Evolutionary conservation across 2,113 vertebrate species (phyloP), one percentile per base, ranked within the genome.

Genomic region (Irena cyanogastra): DNA sequence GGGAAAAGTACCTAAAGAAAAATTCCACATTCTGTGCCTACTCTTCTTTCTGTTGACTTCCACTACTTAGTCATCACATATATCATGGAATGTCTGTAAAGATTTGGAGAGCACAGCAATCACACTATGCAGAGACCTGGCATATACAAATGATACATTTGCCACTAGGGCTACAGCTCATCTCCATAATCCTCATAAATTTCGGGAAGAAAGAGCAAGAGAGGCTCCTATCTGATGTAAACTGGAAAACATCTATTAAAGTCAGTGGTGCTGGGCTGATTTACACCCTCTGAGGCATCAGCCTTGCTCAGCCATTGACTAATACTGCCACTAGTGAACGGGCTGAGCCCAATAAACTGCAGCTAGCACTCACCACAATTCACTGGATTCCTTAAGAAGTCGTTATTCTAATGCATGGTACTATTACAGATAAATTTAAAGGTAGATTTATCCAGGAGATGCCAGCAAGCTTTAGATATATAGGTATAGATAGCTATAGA

Each of bases 151-250:
- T 96, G 96, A 98, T 95, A 84, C 85, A 97, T 97, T 97, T 97
- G 80, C 89, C 30, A 42, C 75, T 57, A 78, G 56, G 87, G 89
- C 80, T 94, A 92, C 81, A 96, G 69, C 79, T 97, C 83, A 94
- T 97, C 95, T 97, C 94, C 95, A 97, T 97, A 98, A 96, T 95
- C 49, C 96, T 87, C 95, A 97, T 96, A 97, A 97, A 95, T 97
- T 93, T 91, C 39, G 79, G 69, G 83, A 94, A 95, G 72, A 97
- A 95, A 94, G 90, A 96, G 88, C 65, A 89, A 90, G 79, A 96
- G 74, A 84, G 52, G 49, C 16, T 81, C 53, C 85, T 44, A 78
- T 54, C 39, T 83, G 66, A 93, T 71, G 65, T 78, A 88, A 94
- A 96, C 63, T 94, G 83, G 82, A 17, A 88, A 83, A 91, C 71